Evolutionary conservation across 2,888 invertebrate species (phyloP).

Genomic region (Andrena dorsata): DNA sequence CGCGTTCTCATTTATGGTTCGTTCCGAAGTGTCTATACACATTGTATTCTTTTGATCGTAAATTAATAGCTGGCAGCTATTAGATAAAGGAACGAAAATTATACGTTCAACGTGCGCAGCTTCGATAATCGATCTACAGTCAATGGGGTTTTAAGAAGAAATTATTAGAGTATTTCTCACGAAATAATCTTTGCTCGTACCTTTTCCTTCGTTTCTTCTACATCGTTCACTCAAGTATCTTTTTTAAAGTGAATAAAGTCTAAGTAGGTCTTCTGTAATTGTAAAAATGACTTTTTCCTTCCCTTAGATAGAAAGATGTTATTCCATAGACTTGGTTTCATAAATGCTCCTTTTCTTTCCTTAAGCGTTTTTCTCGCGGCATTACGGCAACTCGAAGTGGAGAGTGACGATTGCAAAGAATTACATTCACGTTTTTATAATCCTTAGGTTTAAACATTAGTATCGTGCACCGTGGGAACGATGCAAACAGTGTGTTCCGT

Average conservation of each 20-base stretch:
- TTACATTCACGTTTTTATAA: background rate
- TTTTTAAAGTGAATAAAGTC: constrained; percentile 3
- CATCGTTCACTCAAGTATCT: background rate
- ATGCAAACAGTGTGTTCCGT: background rate
- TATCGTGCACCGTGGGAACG: background rate
- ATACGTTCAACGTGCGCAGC: too few species aligned
- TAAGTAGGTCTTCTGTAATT: background rate
- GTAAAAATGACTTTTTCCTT: constrained; percentile 12
- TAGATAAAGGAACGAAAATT: too few species aligned
- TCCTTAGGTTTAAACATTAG: background rate
- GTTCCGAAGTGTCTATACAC: too few species aligned
- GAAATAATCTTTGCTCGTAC: background rate
- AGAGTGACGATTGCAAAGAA: background rate
- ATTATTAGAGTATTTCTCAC: background rate
- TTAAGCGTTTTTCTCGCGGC: background rate
- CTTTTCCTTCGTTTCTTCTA: background rate
- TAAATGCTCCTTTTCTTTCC: background rate
- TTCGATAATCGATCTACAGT: background rate
- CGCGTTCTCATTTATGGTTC: too few species aligned
- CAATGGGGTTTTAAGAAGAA: constrained; percentile 9
- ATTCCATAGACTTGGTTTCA: background rate
- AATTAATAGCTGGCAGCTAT: too few species aligned
- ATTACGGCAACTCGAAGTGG: background rate
- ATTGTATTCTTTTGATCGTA: too few species aligned
- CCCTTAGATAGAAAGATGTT: background rate